phyloP scores from a whole-genome alignment of 2,888 invertebrate genomes.

The Chesias legatella region DNA sequence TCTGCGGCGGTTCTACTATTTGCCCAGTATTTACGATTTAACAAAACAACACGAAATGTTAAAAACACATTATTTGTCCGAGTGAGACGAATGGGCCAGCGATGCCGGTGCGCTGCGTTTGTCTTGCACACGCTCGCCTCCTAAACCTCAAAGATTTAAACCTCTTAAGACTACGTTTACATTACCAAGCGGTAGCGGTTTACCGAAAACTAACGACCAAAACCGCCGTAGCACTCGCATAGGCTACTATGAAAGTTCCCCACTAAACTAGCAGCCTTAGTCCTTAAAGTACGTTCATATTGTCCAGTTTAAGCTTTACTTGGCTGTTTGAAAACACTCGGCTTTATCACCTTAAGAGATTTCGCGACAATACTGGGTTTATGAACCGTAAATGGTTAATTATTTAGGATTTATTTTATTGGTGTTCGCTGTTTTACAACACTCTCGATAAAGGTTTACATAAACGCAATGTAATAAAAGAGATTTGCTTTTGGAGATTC shows the following conservation, averaged over 20 bases:
- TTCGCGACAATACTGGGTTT: slow-evolving; percentile 57
- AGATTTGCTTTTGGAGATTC: too few relatives aligned
- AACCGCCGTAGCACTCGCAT: too few relatives aligned
- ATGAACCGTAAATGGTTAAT: slow-evolving; percentile 56
- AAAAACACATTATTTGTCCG: slow-evolving; percentile 79
- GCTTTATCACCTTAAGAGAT: slow-evolving; percentile 56
- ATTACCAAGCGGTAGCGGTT: too few relatives aligned
- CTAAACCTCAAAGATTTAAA: slow-evolving; percentile 44
- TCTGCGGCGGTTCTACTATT: slow-evolving; percentile 65
- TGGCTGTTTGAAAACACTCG: slow-evolving; percentile 38
- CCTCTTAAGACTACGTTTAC: slow-evolving; percentile 18
- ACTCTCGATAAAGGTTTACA: too few relatives aligned
- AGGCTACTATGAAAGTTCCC: too few relatives aligned
- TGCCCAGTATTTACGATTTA: slow-evolving; percentile 79
- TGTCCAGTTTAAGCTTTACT: slow-evolving; percentile 58
- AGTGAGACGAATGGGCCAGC: slow-evolving; percentile 77
- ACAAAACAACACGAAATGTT: slow-evolving; percentile 80
- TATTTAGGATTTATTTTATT: slow-evolving; percentile 25
- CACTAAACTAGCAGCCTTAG: too few relatives aligned
- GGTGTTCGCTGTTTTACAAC: slow-evolving; percentile 3
- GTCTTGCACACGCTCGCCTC: slow-evolving; percentile 70
- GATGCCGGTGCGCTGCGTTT: slow-evolving; percentile 68
- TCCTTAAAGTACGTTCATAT: slow-evolving; percentile 57
- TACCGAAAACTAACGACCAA: too few relatives aligned
- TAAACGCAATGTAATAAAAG: too few relatives aligned